Percentiles rank a stretch among this genome's conserved stretches.
Conservation (phyloP, 2,113 vertebrate genomes). For the Epinephelus moara region DNA sequence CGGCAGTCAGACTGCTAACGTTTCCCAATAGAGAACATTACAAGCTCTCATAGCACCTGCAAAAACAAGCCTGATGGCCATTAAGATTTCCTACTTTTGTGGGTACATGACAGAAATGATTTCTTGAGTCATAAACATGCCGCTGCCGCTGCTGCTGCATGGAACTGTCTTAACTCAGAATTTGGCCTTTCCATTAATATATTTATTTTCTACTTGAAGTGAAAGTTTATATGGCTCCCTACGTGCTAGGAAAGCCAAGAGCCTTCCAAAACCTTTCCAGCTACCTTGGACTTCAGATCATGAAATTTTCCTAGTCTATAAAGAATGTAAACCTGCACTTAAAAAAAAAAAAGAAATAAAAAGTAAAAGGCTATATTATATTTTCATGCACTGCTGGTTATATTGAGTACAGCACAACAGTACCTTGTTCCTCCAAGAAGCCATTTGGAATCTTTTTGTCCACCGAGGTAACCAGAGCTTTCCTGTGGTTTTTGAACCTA, state of each 20-base stretch:
- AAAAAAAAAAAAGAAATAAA: conserved; percentile 67
- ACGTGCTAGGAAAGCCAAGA: conserved; percentile 64
- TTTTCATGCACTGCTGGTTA: conserved; percentile 57
- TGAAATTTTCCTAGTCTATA: conserved; percentile 60
- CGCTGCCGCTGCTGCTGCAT: conserved; percentile 42
- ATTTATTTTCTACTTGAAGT: conserved; percentile 68
- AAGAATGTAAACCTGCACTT: conserved; percentile 66
- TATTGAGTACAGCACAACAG: conserved; percentile 43
- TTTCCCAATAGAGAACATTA: conserved; percentile 75
- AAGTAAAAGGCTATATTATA: conserved; percentile 60
- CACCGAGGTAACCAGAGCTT: conserved; percentile 90
- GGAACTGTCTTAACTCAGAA: conserved; percentile 71
- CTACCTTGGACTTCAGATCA: conserved; percentile 42
- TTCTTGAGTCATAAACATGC: conserved; percentile 79
- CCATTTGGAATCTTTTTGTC: conserved; percentile 98
- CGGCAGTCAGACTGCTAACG: conserved; percentile 71
- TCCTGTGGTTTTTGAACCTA: conserved; percentile 95
- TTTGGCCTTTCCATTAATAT: conserved; percentile 71
- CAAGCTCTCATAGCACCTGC: conserved; percentile 76
- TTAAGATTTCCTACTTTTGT: conserved; percentile 78
- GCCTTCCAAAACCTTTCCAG: conserved; percentile 48
- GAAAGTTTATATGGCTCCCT: conserved; percentile 74
- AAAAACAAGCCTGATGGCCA: conserved; percentile 78
- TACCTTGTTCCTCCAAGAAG: conserved; percentile 97
- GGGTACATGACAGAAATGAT: conserved; percentile 75